Percentiles rank a stretch among this genome's conserved stretches.
These are phyloP conservation scores for Microcebus jonahi DNA, from an alignment of 2,113 vertebrate species.

Conservation along the genomic window DNA sequence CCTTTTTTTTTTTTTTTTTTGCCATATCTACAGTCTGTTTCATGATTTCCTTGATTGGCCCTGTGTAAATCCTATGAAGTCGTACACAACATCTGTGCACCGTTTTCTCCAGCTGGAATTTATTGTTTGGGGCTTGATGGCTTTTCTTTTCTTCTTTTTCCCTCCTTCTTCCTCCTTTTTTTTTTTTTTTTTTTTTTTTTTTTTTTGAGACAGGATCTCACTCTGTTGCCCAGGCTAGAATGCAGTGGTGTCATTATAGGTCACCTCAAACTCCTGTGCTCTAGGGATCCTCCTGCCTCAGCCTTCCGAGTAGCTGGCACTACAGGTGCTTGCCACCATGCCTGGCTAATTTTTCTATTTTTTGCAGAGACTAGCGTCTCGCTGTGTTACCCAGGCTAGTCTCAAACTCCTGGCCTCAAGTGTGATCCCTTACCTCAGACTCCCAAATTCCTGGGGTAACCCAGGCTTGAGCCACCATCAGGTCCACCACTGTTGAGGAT, in stretches of 20 bases:
- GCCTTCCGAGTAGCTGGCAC: not conserved
- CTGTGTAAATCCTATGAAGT: not conserved
- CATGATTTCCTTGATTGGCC: not conserved
- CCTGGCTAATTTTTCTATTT: not conserved
- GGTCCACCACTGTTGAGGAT: not conserved
- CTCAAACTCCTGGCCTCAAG: not conserved
- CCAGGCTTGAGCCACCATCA: not conserved
- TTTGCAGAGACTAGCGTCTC: not conserved
- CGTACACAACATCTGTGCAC: not conserved
- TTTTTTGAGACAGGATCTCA: not conserved
- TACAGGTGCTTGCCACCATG: not conserved
- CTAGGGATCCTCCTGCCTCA: not conserved
- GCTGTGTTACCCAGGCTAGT: not conserved
- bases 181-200: not conserved
- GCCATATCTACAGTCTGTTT: not conserved
- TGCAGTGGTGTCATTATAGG: not conserved
- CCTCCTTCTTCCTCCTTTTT: not conserved
- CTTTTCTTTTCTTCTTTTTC: not conserved
- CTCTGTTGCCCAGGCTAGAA: not conserved
- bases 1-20: not conserved
- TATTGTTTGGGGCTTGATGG: not conserved
- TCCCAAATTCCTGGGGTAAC: not conserved
- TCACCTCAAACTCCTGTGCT: not conserved
- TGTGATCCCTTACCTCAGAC: not conserved
- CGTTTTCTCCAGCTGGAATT: not conserved